Percentiles rank a stretch among this genome's conserved stretches.
These are phyloP conservation scores for Cataglyphis hispanica DNA, from an alignment of 1,140 invertebrate species.

Conservation along the genomic window DNA sequence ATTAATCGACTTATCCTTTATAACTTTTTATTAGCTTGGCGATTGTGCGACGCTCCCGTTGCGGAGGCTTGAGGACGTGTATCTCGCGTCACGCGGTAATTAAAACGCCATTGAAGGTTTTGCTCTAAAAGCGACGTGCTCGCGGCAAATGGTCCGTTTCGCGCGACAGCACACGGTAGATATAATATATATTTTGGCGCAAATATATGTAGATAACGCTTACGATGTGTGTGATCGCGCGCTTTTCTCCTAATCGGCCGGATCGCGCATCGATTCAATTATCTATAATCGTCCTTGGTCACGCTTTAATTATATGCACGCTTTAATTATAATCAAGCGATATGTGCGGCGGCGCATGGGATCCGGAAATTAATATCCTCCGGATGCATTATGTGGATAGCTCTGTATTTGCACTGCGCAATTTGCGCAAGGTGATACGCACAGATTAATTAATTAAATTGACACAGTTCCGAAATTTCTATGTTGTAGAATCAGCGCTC, in stretches of 20 bases:
- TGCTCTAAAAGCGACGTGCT: background rate
- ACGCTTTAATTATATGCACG: conserved; percentile 53
- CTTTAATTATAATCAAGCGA: conserved; percentile 65
- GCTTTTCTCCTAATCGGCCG: conserved; percentile 16
- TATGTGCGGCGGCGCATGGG: background rate
- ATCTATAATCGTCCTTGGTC: conserved; percentile 54
- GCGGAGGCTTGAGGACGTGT: background rate
- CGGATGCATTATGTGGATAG: background rate
- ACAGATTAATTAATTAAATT: conserved; percentile 54
- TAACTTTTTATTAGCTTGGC: conserved; percentile 36
- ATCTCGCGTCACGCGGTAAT: background rate
- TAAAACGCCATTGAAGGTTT: conserved; percentile 9
- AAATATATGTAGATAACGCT: too few relatives aligned
- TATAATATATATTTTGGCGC: conserved; percentile 25
- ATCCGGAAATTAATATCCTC: conserved; percentile 65
- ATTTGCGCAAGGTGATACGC: conserved; percentile 28
- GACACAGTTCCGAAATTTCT: background rate
- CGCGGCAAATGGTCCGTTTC: background rate
- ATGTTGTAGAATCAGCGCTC: too few relatives aligned
- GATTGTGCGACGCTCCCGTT: background rate
- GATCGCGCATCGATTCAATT: conserved; percentile 59
- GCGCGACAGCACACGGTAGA: background rate
- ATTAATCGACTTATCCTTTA: conserved; percentile 51
- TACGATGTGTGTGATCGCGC: background rate
- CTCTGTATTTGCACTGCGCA: conserved; percentile 12